Base-by-base conservation (phyloP, 92 coral and sea anemone species). In the Phenganax marumi region DNA sequence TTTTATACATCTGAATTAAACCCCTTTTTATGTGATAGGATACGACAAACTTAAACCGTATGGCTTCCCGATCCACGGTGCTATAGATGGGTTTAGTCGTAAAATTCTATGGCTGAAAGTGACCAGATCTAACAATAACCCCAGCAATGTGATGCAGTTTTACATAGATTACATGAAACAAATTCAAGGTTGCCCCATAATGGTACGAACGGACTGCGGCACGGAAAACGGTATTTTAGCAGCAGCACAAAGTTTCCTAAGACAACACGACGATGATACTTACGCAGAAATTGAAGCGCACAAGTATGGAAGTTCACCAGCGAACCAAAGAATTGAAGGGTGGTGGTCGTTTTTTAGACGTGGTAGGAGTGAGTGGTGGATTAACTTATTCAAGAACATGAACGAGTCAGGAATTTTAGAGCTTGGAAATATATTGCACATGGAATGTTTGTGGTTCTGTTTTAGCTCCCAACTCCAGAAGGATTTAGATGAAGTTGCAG, bases 311-410 rank as follows among this genome's bases (percentile, higher is more conserved):
- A 56, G n/a, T 56, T 56, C 63, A 21, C 7, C 63, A 1, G 17
- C 63, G 3, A 56, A 56, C 63, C 63, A 56, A 21, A 56, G 63
- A 56, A 56, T 56, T 21, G 7, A 56, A 21, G 63, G 63, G 63
- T 56, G 63, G 63, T 56, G 63, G 63, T 56, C 63, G 17, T 56
- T 56, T 56, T 56, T 56, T 21, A 56, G 63, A 56, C 17, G 63
- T 1, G 63, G 0, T 56, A 56, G 63, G 22, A 56, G n/a, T 14
- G 63, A 56, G 17, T 56, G 63, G 63, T 56, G 63, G 63, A 56
- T 56, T 21, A 56, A 56, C 63, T 1, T 56, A 14, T 56, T 56
- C 63, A 56, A 56, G 63, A 21, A 56, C 0, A 56, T 56, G 63
- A 14, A 14, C 63, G 63, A 56, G 22, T 56, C 63, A 14, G 63